Evolutionary conservation across 2,113 vertebrate species (phyloP).

Genomic region (Corydoras maculifer): DNA sequence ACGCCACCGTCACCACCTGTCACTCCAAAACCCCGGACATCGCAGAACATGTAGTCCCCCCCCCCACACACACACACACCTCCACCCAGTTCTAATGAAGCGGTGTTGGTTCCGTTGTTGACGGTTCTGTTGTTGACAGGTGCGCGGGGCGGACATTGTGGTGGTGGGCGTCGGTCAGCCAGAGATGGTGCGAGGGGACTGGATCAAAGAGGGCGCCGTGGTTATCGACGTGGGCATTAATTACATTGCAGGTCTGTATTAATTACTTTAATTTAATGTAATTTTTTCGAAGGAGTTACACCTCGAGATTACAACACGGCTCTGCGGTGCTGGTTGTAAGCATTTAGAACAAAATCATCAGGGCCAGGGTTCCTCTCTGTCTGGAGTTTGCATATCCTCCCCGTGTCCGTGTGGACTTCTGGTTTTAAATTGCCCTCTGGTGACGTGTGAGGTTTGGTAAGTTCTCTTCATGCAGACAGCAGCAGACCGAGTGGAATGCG

Average conservation of each 20-base stretch:
- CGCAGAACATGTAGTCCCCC: slow-evolving; percentile 67
- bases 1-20: slow-evolving; percentile 90
- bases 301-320: too few species aligned
- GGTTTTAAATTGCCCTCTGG: not conserved
- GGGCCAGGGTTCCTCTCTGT: too few species aligned
- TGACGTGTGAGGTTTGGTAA: not conserved
- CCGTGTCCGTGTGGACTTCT: not conserved
- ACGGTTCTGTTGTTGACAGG: slow-evolving; percentile 44
- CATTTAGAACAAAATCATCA: too few species aligned
- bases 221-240: slow-evolving; percentile 98
- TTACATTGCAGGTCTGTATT: slow-evolving; percentile 72
- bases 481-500: slow-evolving; percentile 74
- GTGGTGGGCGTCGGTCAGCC: slow-evolving; percentile 86
- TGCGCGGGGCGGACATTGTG: slow-evolving; percentile 84
- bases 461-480: slow-evolving; percentile 62
- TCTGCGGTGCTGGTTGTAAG: too few species aligned
- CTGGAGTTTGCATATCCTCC: too few species aligned
- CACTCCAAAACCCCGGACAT: slow-evolving; percentile 84
- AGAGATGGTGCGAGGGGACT: slow-evolving; percentile 92
- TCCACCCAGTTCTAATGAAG: too few species aligned
- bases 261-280: not conserved
- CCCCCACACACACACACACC: too few species aligned
- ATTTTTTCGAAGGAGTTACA: too few species aligned
- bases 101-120: too few species aligned
- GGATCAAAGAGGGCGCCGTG: slow-evolving; percentile 88